Conservation (phyloP, 2,113 vertebrate genomes). For the Centropus unirufus region DNA sequence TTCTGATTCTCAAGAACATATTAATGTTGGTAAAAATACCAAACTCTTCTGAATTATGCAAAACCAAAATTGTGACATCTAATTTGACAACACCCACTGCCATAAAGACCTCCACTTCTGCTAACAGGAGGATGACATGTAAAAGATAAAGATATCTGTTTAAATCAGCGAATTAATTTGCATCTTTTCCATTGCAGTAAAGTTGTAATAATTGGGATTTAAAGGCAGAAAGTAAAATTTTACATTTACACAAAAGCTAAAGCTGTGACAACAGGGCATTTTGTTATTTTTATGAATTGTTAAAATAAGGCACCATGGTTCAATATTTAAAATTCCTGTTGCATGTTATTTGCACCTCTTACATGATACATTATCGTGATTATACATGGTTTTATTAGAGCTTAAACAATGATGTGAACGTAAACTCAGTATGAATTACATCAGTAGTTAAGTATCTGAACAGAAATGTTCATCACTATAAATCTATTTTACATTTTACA, state of each 20-base stretch:
- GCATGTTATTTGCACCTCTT: neutral
- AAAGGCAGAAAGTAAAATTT: neutral
- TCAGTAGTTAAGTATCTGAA: constrained; percentile 65
- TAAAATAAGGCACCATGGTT: neutral
- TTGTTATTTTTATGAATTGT: neutral
- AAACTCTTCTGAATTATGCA: neutral
- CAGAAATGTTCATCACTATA: constrained; percentile 64
- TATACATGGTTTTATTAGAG: neutral
- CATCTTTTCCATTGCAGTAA: neutral
- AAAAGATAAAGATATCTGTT: neutral
- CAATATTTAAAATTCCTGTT: neutral
- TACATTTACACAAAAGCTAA: neutral
- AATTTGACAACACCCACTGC: neutral
- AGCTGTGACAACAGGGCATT: neutral
- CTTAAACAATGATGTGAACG: constrained; percentile 32
- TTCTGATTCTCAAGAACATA: neutral
- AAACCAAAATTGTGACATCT: neutral
- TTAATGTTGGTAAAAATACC: neutral
- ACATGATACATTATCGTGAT: neutral
- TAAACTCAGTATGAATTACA: constrained; percentile 43
- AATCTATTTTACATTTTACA: constrained; percentile 70
- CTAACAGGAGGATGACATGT: neutral
- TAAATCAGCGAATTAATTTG: neutral
- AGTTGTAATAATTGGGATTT: neutral
- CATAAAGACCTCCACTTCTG: neutral